Conservation (phyloP, 2,113 vertebrate species). For the Paramormyrops kingsleyae region DNA sequence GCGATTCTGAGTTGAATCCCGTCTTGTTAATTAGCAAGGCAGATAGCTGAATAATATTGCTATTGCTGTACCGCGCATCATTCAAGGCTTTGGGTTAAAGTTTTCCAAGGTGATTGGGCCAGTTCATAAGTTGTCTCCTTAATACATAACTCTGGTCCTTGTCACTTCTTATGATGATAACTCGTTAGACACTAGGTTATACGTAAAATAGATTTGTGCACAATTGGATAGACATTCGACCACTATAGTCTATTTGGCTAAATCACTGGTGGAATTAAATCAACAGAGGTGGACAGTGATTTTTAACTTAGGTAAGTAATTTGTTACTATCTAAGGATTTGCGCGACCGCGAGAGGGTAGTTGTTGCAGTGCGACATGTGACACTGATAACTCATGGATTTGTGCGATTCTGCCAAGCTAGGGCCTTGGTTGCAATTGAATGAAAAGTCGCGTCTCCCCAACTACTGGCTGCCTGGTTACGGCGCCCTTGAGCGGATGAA, state of each 20-base stretch:
- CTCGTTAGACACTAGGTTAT: not conserved
- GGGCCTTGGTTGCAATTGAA: conserved; percentile 14
- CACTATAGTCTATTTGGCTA: not conserved
- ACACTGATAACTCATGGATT: not conserved
- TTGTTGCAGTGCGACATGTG: conserved; percentile 6
- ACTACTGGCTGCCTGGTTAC: not conserved
- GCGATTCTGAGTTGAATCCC: not conserved
- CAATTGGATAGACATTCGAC: not conserved
- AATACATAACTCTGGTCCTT: not conserved
- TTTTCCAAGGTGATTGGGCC: conserved; percentile 9
- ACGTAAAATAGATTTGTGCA: not conserved
- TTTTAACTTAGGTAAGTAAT: conserved; percentile 52
- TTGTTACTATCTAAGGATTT: conserved; percentile 6
- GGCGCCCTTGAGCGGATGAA: not conserved
- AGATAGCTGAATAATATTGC: not conserved
- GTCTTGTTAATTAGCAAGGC: conserved; percentile 32
- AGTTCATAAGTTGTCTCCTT: not conserved
- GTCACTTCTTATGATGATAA: conserved; percentile 7
- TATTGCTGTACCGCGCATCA: not conserved
- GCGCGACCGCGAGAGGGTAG: not conserved
- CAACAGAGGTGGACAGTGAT: conserved; percentile 18
- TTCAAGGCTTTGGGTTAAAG: not conserved
- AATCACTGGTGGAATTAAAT: conserved; percentile 26
- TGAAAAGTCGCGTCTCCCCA: conserved; percentile 10
- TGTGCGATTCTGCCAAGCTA: not conserved